These are phyloP conservation scores for Spondyliosoma cantharus DNA, from an alignment of 2,797 vertebrate genomes.

Conservation along the genomic window DNA sequence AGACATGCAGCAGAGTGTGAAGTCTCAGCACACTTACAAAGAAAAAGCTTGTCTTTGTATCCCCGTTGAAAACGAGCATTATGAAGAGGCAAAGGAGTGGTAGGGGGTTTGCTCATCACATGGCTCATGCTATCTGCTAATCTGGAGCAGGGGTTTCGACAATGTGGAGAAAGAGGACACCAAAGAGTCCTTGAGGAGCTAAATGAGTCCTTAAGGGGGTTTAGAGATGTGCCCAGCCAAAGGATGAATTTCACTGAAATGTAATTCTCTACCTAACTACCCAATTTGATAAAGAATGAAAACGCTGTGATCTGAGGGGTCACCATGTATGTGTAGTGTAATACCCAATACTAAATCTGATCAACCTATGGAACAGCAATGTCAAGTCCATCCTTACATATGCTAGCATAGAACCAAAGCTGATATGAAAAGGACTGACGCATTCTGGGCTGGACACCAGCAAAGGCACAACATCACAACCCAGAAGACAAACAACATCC, in stretches of 20 bases:
- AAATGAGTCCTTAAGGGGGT: background rate
- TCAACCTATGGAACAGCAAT: background rate
- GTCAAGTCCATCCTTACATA: no score
- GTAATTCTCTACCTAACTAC: background rate
- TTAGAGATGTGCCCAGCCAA: background rate
- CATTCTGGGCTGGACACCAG: no score
- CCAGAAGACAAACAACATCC: background rate
- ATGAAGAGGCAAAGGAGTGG: background rate
- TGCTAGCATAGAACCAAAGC: background rate
- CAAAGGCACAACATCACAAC: background rate
- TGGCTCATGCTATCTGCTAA: background rate
- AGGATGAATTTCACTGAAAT: background rate
- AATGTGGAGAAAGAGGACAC: constrained; percentile 2
- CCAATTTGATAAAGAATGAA: background rate
- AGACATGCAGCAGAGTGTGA: background rate
- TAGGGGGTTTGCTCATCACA: background rate
- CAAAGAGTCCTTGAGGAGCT: background rate
- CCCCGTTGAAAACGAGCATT: background rate
- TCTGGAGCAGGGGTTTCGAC: background rate
- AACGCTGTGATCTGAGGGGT: background rate
- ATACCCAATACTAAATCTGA: background rate
- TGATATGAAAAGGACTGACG: background rate
- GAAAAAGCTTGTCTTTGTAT: background rate
- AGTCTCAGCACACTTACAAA: background rate
- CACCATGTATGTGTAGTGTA: background rate